phyloP scores from a whole-genome alignment of 2,113 vertebrate species.

The Nymphicus hollandicus region DNA sequence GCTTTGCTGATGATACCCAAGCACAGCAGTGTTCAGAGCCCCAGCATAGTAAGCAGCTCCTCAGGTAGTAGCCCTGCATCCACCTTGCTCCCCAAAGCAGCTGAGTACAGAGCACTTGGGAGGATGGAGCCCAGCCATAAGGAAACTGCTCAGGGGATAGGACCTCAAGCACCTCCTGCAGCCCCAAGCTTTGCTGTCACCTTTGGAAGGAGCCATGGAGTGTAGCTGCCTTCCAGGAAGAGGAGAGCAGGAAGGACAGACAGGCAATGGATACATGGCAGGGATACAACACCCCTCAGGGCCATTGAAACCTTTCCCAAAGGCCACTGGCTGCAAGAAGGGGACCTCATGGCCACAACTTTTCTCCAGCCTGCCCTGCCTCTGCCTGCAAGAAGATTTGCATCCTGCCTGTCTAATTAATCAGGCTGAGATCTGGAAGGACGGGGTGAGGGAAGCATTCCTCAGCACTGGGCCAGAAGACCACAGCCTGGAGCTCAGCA shows the following conservation, averaged over 20 bases:
- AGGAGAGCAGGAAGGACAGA: background rate
- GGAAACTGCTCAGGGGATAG: background rate
- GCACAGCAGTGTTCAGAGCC: background rate
- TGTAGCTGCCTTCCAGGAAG: background rate
- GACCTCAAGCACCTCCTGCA: background rate
- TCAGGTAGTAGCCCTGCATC: background rate
- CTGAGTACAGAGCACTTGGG: background rate
- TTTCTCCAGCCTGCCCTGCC: background rate
- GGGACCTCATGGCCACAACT: background rate
- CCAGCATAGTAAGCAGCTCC: background rate
- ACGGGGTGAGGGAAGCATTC: background rate
- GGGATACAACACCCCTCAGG: background rate
- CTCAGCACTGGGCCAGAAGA: background rate
- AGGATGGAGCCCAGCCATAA: background rate
- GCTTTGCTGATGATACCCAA: background rate
- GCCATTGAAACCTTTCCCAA: background rate
- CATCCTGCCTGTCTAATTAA: background rate
- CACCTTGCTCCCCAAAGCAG: rapidly evolving
- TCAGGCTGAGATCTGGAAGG: background rate
- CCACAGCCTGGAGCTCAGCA: background rate
- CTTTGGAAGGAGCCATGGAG: background rate
- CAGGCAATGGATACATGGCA: background rate
- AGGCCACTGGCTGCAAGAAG: background rate
- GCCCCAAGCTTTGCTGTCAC: background rate
- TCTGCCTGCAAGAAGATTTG: background rate